Evolutionary conservation across 2,888 invertebrate genomes (phyloP).

Genomic region (Drosophila nigricruria): DNA sequence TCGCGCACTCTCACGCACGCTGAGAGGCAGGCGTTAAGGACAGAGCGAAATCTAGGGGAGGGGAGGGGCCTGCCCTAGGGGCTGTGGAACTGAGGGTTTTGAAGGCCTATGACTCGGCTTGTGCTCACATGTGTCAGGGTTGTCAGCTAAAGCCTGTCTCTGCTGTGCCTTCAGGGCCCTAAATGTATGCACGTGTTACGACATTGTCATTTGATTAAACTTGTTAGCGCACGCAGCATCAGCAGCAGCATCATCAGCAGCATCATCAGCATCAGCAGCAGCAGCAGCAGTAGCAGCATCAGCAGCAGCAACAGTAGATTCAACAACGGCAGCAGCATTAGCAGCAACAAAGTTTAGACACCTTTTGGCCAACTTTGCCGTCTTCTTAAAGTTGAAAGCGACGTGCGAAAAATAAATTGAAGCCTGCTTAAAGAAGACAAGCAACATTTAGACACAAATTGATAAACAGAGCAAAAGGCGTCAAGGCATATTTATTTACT

Average conservation of each 20-base stretch:
- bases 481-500: conserved; percentile 4
- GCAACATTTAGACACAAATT: conserved; percentile 31
- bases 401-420: conserved; percentile 37
- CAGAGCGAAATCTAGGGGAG: background rate
- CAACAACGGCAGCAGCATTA: conserved; percentile 9
- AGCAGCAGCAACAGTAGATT: conserved; percentile 16
- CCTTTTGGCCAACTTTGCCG: conserved; percentile 46
- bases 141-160: conserved; percentile 38
- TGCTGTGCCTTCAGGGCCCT: conserved; percentile 39
- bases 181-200: conserved; percentile 75
- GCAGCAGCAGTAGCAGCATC: background rate
- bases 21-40: background rate
- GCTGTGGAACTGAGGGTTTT: background rate
- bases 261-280: conserved; percentile 12
- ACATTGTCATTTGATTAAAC: conserved; percentile 81
- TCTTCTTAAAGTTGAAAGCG: conserved; percentile 51
- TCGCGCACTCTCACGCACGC: conserved; percentile 44
- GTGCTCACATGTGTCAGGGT: conserved; percentile 61
- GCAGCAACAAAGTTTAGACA: conserved; percentile 43
- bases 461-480: background rate
- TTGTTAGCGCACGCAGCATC: conserved; percentile 67
- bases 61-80: too few species aligned
- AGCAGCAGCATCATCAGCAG: conserved; percentile 12
- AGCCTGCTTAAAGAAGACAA: conserved; percentile 16
- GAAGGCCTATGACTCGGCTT: conserved; percentile 35